These are phyloP conservation scores for Cyclopterus lumpus DNA, from an alignment of 2,797 vertebrate genomes.

Conservation along the genomic window DNA sequence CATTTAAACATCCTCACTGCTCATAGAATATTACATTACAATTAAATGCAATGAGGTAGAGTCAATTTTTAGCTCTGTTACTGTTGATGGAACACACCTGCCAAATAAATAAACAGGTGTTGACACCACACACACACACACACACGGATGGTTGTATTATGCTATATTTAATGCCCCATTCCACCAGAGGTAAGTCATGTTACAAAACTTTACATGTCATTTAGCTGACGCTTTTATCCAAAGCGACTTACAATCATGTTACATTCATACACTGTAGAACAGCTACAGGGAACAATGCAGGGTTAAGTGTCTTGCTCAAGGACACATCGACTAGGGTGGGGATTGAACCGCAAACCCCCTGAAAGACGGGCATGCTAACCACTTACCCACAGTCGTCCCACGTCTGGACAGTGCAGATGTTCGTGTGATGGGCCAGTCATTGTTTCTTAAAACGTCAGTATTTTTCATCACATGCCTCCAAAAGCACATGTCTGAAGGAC, in stretches of 20 bases:
- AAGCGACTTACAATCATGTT: too few relatives aligned
- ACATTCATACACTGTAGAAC: too few relatives aligned
- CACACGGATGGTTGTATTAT: slow-evolving; percentile 43
- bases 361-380: too few relatives aligned
- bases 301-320: too few relatives aligned
- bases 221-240: too few relatives aligned
- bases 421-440: slow-evolving; percentile 19
- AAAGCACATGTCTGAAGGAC: neutral
- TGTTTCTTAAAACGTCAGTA: slow-evolving; percentile 37
- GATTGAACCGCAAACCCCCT: too few relatives aligned
- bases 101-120: slow-evolving; percentile 64
- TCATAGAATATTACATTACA: slow-evolving; percentile 27
- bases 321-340: too few relatives aligned
- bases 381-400: too few relatives aligned
- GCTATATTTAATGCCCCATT: slow-evolving; percentile 54
- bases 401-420: slow-evolving; percentile 60
- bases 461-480: slow-evolving; percentile 22
- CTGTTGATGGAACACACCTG: slow-evolving; percentile 36
- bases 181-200: slow-evolving; percentile 53
- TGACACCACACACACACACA: slow-evolving; percentile 7
- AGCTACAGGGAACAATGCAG: too few relatives aligned
- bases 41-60: slow-evolving; percentile 12
- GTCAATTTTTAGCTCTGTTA: slow-evolving; percentile 25
- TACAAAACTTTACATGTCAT: too few relatives aligned
- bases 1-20: neutral